Evolutionary conservation across 2,888 invertebrate species (phyloP), one percentile per base, ranked within the genome.

Genomic region (Ischnus inquisitorius): DNA sequence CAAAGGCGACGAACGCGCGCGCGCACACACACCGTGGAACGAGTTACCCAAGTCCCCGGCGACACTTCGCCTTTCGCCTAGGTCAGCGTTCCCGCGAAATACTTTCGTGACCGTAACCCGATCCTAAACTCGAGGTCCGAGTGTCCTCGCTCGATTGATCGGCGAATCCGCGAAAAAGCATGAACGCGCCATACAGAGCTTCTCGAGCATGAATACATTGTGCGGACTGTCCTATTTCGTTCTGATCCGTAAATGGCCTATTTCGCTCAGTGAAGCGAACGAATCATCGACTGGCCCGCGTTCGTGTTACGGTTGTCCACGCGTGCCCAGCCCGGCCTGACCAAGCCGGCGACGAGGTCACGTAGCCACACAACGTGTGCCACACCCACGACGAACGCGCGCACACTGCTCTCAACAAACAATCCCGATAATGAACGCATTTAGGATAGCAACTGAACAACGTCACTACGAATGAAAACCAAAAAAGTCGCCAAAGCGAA

Each of bases 191-290:
- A 81, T 85, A 83, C 54, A 34, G 75, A 75, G 64, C 39, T 34
- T 8, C 62, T 84, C 85, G 84, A 88, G 77, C 84, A 84, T 65
- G 67, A 84, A 77, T 78, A 67, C 68, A 69, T 79, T 39, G 43
- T 28, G 64, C 48, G 68, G 78, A 65, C 87, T 85, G 89, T 88
- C 89, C 90, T 89, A 90, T 89, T 90, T 90, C 86, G 88, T 90
- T 90, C 88, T 34, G 34, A 6, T 34, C 34, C 1, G 34, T 34
- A 34, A 34, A 0, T 85, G 89, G 88, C 89, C 90, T 89, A 90
- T 89, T 90, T 90, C 86, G 88, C 90, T 90, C 88, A 89, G 91
- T 88, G 88, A 92, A 90, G 88, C 89, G 88, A 89, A 75, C 86
- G 71, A 79, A 82, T 54, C 88, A 91, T 90, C 90, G 91, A 90